Percentiles rank a stretch among this genome's conserved stretches.
Conservation (phyloP, 1,140 invertebrate species). For the Drosophila nigrodunni region DNA sequence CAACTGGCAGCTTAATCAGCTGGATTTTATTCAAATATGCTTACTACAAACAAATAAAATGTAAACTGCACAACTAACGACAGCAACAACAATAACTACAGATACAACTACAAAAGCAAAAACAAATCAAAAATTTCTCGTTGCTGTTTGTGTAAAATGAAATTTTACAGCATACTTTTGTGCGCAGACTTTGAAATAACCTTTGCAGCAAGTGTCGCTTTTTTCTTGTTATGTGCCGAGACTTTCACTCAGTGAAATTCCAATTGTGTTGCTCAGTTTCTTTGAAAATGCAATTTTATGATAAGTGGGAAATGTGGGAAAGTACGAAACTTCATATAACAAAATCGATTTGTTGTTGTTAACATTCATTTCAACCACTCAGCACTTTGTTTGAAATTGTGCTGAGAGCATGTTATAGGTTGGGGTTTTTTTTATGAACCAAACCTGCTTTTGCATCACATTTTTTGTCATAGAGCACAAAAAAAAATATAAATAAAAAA, state of each 20-base stretch:
- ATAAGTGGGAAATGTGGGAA: neutral
- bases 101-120: neutral
- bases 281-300: conserved; percentile 41
- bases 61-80: neutral
- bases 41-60: conserved; percentile 5
- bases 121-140: neutral
- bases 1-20: conserved; percentile 36
- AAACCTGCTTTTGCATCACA: conserved; percentile 28
- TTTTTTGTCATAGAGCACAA: neutral
- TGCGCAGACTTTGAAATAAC: conserved; percentile 74
- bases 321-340: conserved; percentile 8
- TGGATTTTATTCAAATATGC: conserved; percentile 16
- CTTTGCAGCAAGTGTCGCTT: conserved; percentile 15
- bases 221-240: neutral
- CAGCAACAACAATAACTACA: neutral
- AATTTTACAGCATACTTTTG: conserved; percentile 65
- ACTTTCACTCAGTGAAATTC: conserved; percentile 14
- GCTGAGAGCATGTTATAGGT: conserved; percentile 11
- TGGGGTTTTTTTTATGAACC: neutral
- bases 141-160: conserved; percentile 11
- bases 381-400: neutral
- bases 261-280: conserved; percentile 10
- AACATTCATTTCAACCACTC: neutral
- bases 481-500: conserved; percentile 6
- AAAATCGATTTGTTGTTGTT: conserved; percentile 46